Conservation (phyloP, 2,113 vertebrate species). For the Trogon melanurus region DNA sequence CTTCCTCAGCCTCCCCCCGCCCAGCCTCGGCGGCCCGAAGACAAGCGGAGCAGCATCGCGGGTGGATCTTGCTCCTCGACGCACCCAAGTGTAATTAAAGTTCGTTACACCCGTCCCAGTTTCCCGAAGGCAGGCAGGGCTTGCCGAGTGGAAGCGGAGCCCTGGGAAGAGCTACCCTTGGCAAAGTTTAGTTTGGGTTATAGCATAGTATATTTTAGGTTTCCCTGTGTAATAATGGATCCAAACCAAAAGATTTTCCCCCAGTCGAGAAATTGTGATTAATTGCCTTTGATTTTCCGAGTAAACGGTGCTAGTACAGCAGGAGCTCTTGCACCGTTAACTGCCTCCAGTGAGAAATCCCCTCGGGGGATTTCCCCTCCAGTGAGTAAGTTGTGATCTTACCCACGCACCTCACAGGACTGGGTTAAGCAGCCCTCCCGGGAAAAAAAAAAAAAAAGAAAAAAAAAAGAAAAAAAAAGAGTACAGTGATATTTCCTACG, state of each 20-base stretch:
- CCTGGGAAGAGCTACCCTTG: not conserved
- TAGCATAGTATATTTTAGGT: not conserved
- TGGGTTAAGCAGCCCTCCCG: not conserved
- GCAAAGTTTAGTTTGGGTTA: not conserved
- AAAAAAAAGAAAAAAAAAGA: too few species aligned
- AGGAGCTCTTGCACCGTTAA: not conserved
- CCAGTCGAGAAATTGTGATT: not conserved
- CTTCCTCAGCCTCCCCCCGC: not conserved
- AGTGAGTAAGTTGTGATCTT: not conserved
- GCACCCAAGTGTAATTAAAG: accelerated
- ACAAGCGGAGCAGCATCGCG: not conserved
- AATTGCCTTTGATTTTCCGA: conserved; percentile 2
- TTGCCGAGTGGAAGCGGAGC: not conserved
- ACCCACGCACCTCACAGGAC: not conserved
- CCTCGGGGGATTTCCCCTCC: not conserved
- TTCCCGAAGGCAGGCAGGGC: not conserved
- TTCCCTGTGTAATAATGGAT: not conserved
- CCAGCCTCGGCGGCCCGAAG: not conserved
- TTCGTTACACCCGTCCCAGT: not conserved
- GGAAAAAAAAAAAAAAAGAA: not conserved
- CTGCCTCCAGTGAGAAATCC: not conserved
- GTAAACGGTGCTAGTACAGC: not conserved
- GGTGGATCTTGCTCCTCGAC: not conserved
- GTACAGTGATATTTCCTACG: not conserved
- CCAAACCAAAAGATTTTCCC: not conserved